Base-by-base conservation (phyloP, 2,797 vertebrate genomes). In the Catostomus latipinnis region DNA sequence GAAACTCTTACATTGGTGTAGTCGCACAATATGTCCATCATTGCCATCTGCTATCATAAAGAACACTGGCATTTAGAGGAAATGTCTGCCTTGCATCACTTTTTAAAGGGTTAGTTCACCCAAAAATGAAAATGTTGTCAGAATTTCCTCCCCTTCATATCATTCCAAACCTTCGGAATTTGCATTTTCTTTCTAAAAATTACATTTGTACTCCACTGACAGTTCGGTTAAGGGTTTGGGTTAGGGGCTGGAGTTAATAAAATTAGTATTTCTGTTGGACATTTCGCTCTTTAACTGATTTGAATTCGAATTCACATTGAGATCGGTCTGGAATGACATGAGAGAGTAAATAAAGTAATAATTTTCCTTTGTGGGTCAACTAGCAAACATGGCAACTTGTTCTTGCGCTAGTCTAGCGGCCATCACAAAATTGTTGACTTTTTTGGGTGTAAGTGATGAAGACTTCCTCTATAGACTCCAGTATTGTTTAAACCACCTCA, bases 1-100 rank as follows among this genome's bases (percentile, higher is more conserved):
- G 84, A 82, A 9, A 73, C 65, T 74, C 78, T 58, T 65, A 76
- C 74, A 80, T 77, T 76, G 45, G 81, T 86, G 73, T 82, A 71
- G 73, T 78, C 85, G 82, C 74, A 68, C 87, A 86, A 74, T 46
- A 81, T 78, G 63, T 75, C 58, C n/a, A 22, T 78, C 78, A 75
- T 82, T 74, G 76, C 80, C 76, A 76, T 65, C 18, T 8, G 18
- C 13, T 6, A 8, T 10, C 49, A 58, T 68, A 57, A 76, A 77
- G 9, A 69, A 76, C 74, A 58, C 54, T 69, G 46, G 66, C 70
- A 4, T 34, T 60, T n/a, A 11, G 34, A 78, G 50, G 56, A 53
- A 71, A 71, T 8, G 10, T 62, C 67, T 52, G 46, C 16, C 3
- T 8, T 45, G 2, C 57, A 62, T 78, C 48, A 13, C 56, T 58